Evolutionary conservation across 2,888 invertebrate species (phyloP).

Genomic region (Protodeltote pygarga): DNA sequence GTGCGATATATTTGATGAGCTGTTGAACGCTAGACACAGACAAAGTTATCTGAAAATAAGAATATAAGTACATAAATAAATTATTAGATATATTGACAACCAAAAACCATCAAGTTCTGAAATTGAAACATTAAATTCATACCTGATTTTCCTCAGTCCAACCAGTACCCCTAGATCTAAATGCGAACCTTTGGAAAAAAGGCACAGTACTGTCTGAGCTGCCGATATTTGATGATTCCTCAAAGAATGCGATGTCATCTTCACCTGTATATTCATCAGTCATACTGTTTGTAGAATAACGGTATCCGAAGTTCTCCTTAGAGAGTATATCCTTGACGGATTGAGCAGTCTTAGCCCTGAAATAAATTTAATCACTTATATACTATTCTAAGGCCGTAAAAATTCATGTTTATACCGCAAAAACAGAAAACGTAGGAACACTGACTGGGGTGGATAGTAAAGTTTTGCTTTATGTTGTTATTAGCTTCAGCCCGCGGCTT

Average conservation of each 20-base stretch:
- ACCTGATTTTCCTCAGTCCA: conserved; percentile 68
- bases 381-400: no score
- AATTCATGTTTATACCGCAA: no score
- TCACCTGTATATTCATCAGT: conserved; percentile 66
- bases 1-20: conserved; percentile 58
- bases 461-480: no score
- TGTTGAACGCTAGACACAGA: conserved; percentile 72
- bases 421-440: no score
- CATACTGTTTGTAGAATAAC: conserved; percentile 81
- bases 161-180: conserved; percentile 61
- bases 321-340: conserved; percentile 78
- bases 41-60: conserved; percentile 61
- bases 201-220: conserved; percentile 87
- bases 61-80: not conserved
- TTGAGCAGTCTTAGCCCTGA: conserved; percentile 77
- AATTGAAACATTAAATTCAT: conserved; percentile 21
- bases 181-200: conserved; percentile 63
- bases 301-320: conserved; percentile 76
- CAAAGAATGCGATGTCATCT: conserved; percentile 70
- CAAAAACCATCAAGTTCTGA: not conserved
- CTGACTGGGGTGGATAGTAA: no score
- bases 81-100: not conserved
- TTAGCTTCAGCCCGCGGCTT: no score
- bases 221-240: conserved; percentile 78
- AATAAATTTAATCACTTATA: conserved; percentile 31